Conservation (phyloP, 2,888 invertebrate genomes). For the Lepidochrysops patricia region DNA sequence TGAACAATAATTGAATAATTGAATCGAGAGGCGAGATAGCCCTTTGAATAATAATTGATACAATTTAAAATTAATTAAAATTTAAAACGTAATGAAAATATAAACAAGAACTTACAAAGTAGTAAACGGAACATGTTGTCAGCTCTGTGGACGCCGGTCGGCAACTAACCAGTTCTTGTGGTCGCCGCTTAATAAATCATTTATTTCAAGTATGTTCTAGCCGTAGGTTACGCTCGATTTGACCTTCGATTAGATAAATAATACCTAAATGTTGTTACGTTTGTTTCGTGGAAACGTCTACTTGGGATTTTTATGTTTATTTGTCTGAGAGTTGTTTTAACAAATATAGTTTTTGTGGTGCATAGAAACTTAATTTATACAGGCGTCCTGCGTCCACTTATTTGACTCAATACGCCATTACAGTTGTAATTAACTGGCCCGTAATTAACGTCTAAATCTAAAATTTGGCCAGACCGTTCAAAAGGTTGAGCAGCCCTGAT, state of each 20-base stretch:
- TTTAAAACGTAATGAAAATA: background rate
- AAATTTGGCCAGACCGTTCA: too few species aligned
- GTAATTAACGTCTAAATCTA: too few species aligned
- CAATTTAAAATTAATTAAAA: background rate
- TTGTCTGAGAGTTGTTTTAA: too few species aligned
- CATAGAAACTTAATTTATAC: too few species aligned
- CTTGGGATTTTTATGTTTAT: too few species aligned
- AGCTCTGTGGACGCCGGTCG: background rate
- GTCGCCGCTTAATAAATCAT: background rate
- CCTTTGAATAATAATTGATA: background rate
- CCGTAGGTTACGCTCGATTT: background rate
- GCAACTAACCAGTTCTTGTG: background rate
- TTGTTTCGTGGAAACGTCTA: background rate
- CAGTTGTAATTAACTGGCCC: too few species aligned
- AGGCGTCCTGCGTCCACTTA: too few species aligned
- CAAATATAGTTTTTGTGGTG: too few species aligned
- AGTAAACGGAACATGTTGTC: constrained; percentile 2
- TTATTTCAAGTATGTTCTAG: background rate
- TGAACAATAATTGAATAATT: too few species aligned
- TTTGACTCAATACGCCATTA: too few species aligned
- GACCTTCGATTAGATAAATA: background rate
- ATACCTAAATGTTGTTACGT: background rate
- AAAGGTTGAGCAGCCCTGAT: too few species aligned
- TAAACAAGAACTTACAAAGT: background rate
- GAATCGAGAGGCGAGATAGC: background rate